Percentiles rank a stretch among this genome's conserved stretches.
Evolutionary conservation across 2,113 vertebrate species (phyloP).

Genomic region (Scomber japonicus): DNA sequence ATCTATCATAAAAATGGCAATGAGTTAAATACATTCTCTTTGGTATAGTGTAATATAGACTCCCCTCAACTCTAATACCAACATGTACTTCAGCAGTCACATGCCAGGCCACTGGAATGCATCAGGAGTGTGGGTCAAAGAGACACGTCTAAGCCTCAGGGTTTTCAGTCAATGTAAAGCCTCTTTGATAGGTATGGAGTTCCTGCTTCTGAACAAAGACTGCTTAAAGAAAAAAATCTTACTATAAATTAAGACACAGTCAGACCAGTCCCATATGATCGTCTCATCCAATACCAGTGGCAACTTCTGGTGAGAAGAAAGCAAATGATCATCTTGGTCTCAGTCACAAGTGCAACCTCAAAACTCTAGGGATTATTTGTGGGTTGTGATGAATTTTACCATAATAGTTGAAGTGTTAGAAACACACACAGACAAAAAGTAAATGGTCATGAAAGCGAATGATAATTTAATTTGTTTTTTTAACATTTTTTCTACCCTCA

Average conservation of each 20-base stretch:
- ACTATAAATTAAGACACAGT: not conserved
- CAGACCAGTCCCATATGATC: not conserved
- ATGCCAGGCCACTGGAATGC: constrained; percentile 50
- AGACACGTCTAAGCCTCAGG: constrained; percentile 12
- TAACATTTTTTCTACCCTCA: not conserved
- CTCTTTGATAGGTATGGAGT: not conserved
- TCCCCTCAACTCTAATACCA: not conserved
- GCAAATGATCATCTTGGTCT: not conserved
- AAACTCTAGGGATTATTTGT: not conserved
- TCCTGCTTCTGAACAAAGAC: constrained; percentile 1
- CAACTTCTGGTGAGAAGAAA: not conserved
- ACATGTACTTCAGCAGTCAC: constrained; percentile 42
- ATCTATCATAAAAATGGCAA: not conserved
- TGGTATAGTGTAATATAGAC: not conserved
- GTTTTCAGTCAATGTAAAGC: not conserved
- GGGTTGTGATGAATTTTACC: not conserved
- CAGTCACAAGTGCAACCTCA: constrained; percentile 29
- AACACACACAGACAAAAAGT: not conserved
- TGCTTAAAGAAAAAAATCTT: not conserved
- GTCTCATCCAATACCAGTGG: not conserved
- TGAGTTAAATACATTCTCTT: not conserved
- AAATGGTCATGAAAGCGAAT: not conserved
- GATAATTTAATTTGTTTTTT: not conserved
- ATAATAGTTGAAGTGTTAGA: not conserved
- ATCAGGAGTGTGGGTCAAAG: constrained; percentile 27